Conservation (phyloP, 2,113 vertebrate genomes). For the Rhodinocichla rosea region DNA sequence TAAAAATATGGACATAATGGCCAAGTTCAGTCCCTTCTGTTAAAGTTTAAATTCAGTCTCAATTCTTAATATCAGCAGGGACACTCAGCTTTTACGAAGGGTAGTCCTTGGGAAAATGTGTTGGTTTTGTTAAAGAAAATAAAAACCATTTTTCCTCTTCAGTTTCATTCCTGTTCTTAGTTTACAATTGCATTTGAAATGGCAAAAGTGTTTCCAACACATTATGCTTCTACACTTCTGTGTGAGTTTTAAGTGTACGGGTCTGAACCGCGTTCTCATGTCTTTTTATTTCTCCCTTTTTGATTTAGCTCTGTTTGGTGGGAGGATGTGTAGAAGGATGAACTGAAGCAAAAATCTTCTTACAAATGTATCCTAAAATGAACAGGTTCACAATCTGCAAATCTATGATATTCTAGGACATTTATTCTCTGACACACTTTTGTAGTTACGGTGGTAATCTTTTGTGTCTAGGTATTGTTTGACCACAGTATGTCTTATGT, state of each 20-base stretch:
- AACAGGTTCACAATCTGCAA: not conserved
- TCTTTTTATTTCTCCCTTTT: not conserved
- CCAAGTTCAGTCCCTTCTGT: not conserved
- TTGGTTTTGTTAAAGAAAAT: not conserved
- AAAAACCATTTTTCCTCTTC: not conserved
- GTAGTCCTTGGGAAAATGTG: not conserved
- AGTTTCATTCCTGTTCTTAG: not conserved
- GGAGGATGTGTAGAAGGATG: not conserved
- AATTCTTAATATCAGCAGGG: not conserved
- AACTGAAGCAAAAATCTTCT: not conserved
- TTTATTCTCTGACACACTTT: not conserved
- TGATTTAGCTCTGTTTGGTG: not conserved
- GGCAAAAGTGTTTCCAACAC: not conserved
- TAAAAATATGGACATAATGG: not conserved
- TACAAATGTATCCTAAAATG: not conserved
- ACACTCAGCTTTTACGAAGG: not conserved
- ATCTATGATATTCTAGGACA: not conserved
- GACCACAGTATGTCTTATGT: not conserved
- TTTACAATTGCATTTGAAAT: not conserved
- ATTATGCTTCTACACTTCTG: not conserved
- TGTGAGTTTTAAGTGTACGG: not conserved
- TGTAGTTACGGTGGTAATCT: not conserved
- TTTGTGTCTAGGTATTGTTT: slow-evolving; percentile 6
- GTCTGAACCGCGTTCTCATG: not conserved
- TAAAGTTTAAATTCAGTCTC: not conserved